Evolutionary conservation across 2,888 invertebrate species (phyloP).

Genomic region (Chydorus sphaericus): DNA sequence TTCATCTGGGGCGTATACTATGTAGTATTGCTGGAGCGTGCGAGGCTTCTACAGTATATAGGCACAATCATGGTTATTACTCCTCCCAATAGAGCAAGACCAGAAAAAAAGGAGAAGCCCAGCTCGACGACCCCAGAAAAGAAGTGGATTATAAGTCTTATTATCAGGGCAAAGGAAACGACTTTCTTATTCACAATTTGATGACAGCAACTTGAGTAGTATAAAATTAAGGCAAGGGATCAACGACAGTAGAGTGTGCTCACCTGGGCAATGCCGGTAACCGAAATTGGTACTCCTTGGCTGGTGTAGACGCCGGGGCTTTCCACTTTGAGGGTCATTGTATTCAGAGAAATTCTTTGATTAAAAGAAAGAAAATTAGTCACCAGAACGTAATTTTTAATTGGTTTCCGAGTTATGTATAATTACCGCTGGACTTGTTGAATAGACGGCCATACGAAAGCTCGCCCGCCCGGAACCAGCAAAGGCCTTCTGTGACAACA

Average conservation of each 20-base stretch:
- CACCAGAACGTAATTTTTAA: too few species aligned
- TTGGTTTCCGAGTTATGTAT: neutral
- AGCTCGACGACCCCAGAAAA: neutral
- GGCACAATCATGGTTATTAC: neutral
- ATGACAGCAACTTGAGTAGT: neutral
- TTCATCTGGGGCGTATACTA: conserved; percentile 1
- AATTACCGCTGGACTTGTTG: conserved; percentile 36
- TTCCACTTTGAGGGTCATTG: conserved; percentile 92
- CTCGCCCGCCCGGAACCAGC: conserved; percentile 86
- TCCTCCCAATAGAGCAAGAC: too few species aligned
- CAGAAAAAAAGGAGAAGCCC: neutral
- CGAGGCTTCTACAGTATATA: neutral
- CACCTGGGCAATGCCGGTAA: conserved; percentile 94
- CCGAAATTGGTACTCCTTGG: conserved; percentile 92
- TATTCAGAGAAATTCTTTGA: conserved; percentile 77
- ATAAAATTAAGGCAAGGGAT: neutral
- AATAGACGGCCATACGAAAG: conserved; percentile 91
- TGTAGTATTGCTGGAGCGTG: too few species aligned
- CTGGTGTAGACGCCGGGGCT: conserved; percentile 91
- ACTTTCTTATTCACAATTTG: too few species aligned
- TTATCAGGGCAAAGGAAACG: too few species aligned
- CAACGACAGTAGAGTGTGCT: conserved; percentile 15
- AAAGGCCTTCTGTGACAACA: conserved; percentile 88
- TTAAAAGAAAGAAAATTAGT: neutral
- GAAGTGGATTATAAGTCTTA: neutral